Evolutionary conservation across 2,888 invertebrate genomes (phyloP).

Genomic region (Ophraella communa): DNA sequence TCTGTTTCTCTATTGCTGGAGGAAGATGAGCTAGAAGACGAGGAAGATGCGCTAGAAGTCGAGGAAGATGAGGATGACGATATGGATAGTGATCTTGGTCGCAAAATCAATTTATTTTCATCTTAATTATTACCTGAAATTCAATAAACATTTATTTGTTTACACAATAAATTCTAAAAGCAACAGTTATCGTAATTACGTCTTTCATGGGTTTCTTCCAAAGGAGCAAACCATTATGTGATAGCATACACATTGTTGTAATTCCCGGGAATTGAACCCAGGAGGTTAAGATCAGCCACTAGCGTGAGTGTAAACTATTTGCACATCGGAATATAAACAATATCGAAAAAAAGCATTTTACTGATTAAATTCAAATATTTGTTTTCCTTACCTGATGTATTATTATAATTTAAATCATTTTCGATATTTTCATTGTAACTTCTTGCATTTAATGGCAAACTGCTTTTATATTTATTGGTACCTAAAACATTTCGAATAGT

Average conservation of each 20-base stretch:
- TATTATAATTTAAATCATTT: not conserved
- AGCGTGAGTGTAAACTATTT: no score
- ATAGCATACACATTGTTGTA: no score
- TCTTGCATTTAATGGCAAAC: no score
- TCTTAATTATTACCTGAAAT: not conserved
- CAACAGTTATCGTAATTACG: no score
- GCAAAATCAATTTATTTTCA: not conserved
- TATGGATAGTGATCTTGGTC: not conserved
- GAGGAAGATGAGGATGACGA: not conserved
- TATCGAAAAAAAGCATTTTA: not conserved
- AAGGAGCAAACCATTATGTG: no score
- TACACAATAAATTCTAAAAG: no score
- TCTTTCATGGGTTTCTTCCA: no score
- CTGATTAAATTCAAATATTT: not conserved
- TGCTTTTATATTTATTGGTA: no score
- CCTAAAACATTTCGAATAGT: not conserved
- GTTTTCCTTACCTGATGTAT: not conserved
- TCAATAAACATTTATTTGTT: not conserved
- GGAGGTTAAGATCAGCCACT: no score
- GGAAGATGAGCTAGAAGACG: no score
- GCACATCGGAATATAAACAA: not conserved
- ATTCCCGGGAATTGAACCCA: no score
- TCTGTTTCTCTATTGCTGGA: not conserved
- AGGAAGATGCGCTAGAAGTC: not conserved
- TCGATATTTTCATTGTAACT: no score